A percentile compares a stretch with the other conserved stretches of the same genome.
phyloP scores from a whole-genome alignment of 2,797 vertebrate species.

The Labeo calbasu region DNA sequence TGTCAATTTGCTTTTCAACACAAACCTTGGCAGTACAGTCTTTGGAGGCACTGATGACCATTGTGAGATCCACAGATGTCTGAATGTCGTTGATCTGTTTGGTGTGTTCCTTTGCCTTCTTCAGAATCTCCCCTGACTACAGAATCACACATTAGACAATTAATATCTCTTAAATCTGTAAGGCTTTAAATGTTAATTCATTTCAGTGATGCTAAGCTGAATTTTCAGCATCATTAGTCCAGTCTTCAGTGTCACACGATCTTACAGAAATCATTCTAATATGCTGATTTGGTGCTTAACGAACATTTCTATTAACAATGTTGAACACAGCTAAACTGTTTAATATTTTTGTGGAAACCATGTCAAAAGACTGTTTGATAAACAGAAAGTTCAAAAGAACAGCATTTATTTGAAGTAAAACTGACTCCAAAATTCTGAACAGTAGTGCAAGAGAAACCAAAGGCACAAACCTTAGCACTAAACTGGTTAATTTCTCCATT shows the following conservation, averaged over 20 bases:
- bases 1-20: neutral
- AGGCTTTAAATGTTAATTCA: neutral
- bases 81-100: conserved; percentile 98
- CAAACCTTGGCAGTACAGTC: conserved; percentile 92
- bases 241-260: conserved; percentile 1
- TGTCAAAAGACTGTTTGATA: neutral
- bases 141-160: conserved; percentile 25
- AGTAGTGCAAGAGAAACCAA: neutral
- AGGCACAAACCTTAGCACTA: conserved; percentile 87
- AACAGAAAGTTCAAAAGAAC: neutral
- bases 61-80: conserved; percentile 92
- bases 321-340: neutral
- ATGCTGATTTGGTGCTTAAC: neutral
- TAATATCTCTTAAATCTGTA: neutral
- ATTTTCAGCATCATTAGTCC: neutral
- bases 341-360: neutral
- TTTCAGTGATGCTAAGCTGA: neutral
- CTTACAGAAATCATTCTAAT: neutral
- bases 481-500: conserved; percentile 96
- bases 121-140: conserved; percentile 91
- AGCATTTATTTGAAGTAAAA: neutral
- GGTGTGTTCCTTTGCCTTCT: conserved; percentile 90
- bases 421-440: neutral
- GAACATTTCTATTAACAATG: neutral
- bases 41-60: conserved; percentile 95